Percentiles rank a stretch among this genome's conserved stretches.
phyloP scores from a whole-genome alignment of 1,140 invertebrate genomes.

The Phymorhynchus buccinoides region DNA sequence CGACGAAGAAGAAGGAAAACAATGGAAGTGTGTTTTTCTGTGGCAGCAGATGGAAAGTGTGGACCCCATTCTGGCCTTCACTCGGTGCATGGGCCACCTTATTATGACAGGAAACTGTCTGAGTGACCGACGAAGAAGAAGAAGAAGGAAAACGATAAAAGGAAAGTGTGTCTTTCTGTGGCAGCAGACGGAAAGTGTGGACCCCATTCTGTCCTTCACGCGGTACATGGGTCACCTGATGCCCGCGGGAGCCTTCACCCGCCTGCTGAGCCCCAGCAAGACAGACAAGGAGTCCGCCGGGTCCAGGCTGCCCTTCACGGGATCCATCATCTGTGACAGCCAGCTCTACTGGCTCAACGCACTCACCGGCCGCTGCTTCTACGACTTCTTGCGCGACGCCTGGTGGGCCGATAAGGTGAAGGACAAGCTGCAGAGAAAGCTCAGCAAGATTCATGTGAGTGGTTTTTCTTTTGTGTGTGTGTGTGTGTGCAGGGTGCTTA shows the following conservation, averaged over 20 bases:
- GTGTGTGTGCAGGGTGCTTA: too few relatives aligned
- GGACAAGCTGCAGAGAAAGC: constrained; percentile 88
- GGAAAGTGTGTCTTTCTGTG: neutral
- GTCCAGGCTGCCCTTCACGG: constrained; percentile 29
- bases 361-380: constrained; percentile 83
- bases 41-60: neutral
- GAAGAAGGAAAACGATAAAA: too few relatives aligned
- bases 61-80: constrained; percentile 51
- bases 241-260: constrained; percentile 52
- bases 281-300: constrained; percentile 21
- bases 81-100: constrained; percentile 65
- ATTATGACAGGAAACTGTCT: too few relatives aligned
- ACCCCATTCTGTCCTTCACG: constrained; percentile 52
- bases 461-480: neutral
- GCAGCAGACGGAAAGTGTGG: neutral
- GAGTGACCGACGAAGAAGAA: too few relatives aligned
- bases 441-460: constrained; percentile 85
- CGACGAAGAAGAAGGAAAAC: too few relatives aligned
- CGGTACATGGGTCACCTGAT: constrained; percentile 66
- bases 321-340: constrained; percentile 61
- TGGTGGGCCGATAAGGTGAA: constrained; percentile 77
- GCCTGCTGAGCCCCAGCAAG: constrained; percentile 36
- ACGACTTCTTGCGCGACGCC: constrained; percentile 83
- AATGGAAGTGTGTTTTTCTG: too few relatives aligned
- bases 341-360: constrained; percentile 82